Evolutionary conservation across 2,888 invertebrate species (phyloP).

Genomic region (Phragmatobia fuliginosa): DNA sequence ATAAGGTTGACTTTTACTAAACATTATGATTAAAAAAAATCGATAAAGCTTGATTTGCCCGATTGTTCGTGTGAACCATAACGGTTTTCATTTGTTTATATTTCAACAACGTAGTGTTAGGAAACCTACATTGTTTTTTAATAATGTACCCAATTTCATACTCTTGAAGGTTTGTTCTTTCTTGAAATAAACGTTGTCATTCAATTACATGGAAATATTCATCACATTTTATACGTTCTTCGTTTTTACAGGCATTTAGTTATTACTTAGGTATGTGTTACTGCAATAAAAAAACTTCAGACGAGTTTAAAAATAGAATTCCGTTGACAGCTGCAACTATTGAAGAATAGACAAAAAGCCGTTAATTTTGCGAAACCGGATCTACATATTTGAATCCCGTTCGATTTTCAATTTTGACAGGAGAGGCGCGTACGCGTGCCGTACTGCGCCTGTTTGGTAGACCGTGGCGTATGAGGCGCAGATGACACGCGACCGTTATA

Average conservation of each 20-base stretch:
- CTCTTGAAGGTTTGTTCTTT: background rate
- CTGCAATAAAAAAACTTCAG: constrained; percentile 9
- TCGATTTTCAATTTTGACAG: constrained; percentile 51
- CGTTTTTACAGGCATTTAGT: background rate
- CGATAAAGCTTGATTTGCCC: constrained; percentile 64
- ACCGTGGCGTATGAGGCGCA: constrained; percentile 83
- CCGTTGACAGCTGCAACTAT: constrained; percentile 30
- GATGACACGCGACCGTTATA: constrained; percentile 86
- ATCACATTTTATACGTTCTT: background rate
- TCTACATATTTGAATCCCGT: constrained; percentile 45
- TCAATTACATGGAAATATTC: constrained; percentile 3
- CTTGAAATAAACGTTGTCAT: background rate
- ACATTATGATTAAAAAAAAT: constrained; percentile 21
- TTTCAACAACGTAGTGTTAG: constrained; percentile 51
- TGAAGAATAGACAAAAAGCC: constrained; percentile 31
- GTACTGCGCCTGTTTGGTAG: constrained; percentile 71
- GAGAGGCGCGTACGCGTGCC: constrained; percentile 67
- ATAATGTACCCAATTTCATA: background rate
- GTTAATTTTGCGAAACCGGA: constrained; percentile 53
- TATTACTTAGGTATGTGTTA: background rate
- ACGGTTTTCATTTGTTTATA: constrained; percentile 70
- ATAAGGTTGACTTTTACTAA: constrained; percentile 37
- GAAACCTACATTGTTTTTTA: constrained; percentile 24
- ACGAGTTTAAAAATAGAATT: constrained; percentile 37
- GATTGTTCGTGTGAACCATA: constrained; percentile 67